Percentiles rank a stretch among this genome's conserved stretches.
Evolutionary conservation across 2,113 vertebrate species (phyloP).

Genomic region (Elaphurus davidianus): DNA sequence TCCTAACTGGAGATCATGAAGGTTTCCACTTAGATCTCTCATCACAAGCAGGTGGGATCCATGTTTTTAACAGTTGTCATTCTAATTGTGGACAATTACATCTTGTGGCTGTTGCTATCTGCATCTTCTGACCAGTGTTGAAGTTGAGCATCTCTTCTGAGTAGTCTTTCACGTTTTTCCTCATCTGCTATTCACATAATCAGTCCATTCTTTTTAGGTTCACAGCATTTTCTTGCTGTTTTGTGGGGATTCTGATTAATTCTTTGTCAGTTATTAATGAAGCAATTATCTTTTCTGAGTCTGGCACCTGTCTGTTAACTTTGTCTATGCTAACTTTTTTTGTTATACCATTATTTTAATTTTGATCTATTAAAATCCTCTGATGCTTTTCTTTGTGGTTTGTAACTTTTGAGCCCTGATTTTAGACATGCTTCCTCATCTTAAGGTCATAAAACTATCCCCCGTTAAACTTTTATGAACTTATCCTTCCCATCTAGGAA

Average conservation of each 20-base stretch:
- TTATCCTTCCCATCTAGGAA: background rate
- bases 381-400: background rate
- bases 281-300: background rate
- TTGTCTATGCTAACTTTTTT: background rate
- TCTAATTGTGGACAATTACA: background rate
- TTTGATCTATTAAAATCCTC: background rate
- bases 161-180: background rate
- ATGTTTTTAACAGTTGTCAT: background rate
- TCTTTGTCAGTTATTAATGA: background rate
- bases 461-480: background rate
- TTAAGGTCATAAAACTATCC: background rate
- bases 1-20: background rate
- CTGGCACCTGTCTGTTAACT: background rate
- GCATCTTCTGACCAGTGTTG: background rate
- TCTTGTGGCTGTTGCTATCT: background rate
- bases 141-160: background rate
- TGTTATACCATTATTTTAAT: background rate
- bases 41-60: accelerated
- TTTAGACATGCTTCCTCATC: background rate
- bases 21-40: background rate
- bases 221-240: background rate
- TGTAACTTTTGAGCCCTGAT: background rate
- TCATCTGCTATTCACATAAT: background rate
- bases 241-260: conserved; percentile 13
- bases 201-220: background rate